These are phyloP conservation scores for Diuraphis noxia DNA, from an alignment of 1,140 invertebrate species.

Conservation along the genomic window DNA sequence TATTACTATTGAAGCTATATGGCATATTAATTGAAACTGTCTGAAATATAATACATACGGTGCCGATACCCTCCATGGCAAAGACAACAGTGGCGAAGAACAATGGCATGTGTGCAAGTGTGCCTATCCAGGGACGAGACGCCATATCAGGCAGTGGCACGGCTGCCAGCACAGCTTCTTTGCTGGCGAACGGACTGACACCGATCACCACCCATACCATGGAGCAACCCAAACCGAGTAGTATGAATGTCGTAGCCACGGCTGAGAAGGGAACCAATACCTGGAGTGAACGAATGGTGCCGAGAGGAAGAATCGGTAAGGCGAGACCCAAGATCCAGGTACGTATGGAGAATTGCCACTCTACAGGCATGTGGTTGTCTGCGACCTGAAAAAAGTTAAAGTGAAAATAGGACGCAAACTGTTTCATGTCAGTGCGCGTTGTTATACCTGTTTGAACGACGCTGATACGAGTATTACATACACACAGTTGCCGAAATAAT, in stretches of 20 bases:
- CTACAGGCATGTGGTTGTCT: slow-evolving; percentile 58
- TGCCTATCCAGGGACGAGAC: slow-evolving; percentile 27
- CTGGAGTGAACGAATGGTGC: slow-evolving; percentile 72
- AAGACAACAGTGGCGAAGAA: slow-evolving; percentile 71
- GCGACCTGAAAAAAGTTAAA: slow-evolving; percentile 63
- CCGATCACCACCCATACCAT: slow-evolving; percentile 60
- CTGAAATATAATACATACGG: slow-evolving; percentile 61
- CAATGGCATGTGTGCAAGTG: slow-evolving; percentile 56
- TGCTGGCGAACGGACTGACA: not conserved
- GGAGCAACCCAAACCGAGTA: slow-evolving; percentile 70
- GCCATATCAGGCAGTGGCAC: slow-evolving; percentile 53
- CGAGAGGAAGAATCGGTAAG: slow-evolving; percentile 66
- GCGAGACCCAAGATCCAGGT: slow-evolving; percentile 67
- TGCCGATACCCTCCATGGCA: slow-evolving; percentile 80
- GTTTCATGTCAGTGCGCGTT: not conserved
- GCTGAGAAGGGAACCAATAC: slow-evolving; percentile 76
- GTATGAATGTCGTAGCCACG: slow-evolving; percentile 71
- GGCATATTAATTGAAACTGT: not conserved
- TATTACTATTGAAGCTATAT: too few species aligned
- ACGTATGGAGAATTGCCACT: slow-evolving; percentile 59
- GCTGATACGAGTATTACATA: slow-evolving; percentile 76
- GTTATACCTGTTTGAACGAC: slow-evolving; percentile 69
- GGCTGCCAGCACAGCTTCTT: slow-evolving; percentile 39
- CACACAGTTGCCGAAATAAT: slow-evolving; percentile 70
- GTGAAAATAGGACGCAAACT: not conserved